phyloP scores from a whole-genome alignment of 2,888 invertebrate species.

The Amphipoea oculea region DNA sequence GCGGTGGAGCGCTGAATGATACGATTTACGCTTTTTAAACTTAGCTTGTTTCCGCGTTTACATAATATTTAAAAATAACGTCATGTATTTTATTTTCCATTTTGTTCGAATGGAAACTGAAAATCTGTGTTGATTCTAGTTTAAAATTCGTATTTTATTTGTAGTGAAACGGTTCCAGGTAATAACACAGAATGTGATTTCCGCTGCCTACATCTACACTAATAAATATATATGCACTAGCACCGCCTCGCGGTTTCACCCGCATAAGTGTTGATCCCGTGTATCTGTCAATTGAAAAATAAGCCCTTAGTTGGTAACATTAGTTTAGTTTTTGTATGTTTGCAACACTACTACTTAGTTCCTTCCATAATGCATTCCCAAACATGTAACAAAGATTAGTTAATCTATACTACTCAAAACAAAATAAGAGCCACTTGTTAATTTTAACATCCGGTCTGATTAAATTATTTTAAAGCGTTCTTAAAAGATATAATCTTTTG shows the following conservation, averaged over 20 bases:
- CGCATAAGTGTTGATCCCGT: too few species aligned
- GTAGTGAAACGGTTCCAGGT: neutral
- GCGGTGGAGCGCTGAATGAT: constrained; percentile 12
- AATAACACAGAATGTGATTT: neutral
- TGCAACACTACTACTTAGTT: neutral
- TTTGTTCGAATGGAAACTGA: neutral
- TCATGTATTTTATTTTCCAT: neutral
- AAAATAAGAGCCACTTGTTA: too few species aligned
- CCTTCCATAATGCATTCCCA: neutral
- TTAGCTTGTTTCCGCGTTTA: neutral
- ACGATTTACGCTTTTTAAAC: constrained; percentile 47
- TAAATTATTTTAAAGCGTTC: too few species aligned
- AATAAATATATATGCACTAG: too few species aligned
- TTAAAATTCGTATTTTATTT: neutral
- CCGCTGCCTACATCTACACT: too few species aligned
- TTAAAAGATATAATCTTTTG: too few species aligned
- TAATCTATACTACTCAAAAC: too few species aligned
- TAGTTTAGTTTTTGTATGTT: neutral
- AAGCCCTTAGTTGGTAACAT: neutral
- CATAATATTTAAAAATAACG: constrained; percentile 15
- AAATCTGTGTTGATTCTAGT: neutral
- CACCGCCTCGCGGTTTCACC: too few species aligned
- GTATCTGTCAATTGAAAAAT: too few species aligned
- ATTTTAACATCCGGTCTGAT: too few species aligned
- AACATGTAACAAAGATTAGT: neutral